Evolutionary conservation across 2,888 invertebrate species (phyloP).

Genomic region (Andrena minutula): DNA sequence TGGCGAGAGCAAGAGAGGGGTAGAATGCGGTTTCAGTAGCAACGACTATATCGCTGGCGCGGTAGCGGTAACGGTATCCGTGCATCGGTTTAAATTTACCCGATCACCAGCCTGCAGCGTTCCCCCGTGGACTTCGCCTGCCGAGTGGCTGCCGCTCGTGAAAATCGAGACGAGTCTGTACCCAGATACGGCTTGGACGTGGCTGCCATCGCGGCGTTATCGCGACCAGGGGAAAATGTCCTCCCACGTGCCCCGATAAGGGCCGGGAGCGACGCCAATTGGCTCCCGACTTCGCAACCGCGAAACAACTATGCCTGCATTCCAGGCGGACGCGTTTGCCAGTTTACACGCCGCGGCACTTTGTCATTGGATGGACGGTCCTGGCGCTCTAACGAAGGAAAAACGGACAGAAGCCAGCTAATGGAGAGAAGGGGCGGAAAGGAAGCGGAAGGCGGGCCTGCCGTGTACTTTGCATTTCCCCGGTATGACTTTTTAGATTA

Average conservation of each 20-base stretch:
- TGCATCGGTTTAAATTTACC: conserved; percentile 72
- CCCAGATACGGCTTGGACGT: conserved; percentile 31
- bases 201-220: conserved; percentile 37
- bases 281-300: conserved; percentile 26
- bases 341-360: neutral
- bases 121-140: conserved; percentile 3
- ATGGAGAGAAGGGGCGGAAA: neutral
- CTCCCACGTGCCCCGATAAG: conserved; percentile 47
- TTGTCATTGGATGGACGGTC: conserved; percentile 19
- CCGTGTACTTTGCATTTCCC: conserved; percentile 32
- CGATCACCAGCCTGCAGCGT: conserved; percentile 54
- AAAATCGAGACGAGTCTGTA: conserved; percentile 65
- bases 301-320: conserved; percentile 17
- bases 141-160: conserved; percentile 37
- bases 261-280: neutral
- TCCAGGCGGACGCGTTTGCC: conserved; percentile 23
- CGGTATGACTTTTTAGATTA: conserved; percentile 30
- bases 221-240: conserved; percentile 33
- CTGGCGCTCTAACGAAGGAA: neutral
- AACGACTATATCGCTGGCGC: conserved; percentile 66
- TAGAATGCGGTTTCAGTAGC: conserved; percentile 69
- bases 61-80: conserved; percentile 69
- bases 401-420: neutral
- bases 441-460: conserved; percentile 18
- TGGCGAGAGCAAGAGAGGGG: conserved; percentile 13